Conservation (phyloP, 2,113 vertebrate species). For the Antigone vipio region DNA sequence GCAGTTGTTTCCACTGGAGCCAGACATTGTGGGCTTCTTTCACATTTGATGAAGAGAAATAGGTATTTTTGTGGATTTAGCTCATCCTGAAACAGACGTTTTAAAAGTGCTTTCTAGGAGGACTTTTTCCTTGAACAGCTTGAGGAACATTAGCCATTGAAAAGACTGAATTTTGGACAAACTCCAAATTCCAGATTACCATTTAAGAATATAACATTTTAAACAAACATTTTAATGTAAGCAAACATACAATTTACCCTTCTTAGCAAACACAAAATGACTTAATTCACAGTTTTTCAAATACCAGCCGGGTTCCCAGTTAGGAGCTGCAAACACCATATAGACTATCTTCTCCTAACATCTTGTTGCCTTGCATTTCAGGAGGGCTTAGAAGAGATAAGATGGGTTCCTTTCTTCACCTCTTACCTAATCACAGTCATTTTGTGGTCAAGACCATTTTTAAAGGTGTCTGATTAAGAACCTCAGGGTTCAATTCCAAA, state of each 20-base stretch:
- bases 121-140: neutral
- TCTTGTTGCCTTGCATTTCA: neutral
- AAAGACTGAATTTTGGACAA: neutral
- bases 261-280: neutral
- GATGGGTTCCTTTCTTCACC: neutral
- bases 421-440: neutral
- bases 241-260: neutral
- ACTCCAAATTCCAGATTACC: neutral
- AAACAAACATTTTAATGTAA: neutral
- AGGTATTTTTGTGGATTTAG: neutral
- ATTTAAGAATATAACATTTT: neutral
- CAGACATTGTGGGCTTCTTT: neutral
- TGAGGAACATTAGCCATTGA: neutral
- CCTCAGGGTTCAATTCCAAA: neutral
- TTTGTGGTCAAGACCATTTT: neutral
- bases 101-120: neutral
- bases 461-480: neutral
- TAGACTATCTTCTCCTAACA: neutral
- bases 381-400: neutral
- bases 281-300: neutral
- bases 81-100: neutral
- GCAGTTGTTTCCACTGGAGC: neutral
- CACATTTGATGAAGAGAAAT: neutral
- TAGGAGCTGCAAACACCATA: neutral
- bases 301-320: neutral